Evolutionary conservation across 1,140 invertebrate species (phyloP).

Genomic region (Drosophila subobscura): DNA sequence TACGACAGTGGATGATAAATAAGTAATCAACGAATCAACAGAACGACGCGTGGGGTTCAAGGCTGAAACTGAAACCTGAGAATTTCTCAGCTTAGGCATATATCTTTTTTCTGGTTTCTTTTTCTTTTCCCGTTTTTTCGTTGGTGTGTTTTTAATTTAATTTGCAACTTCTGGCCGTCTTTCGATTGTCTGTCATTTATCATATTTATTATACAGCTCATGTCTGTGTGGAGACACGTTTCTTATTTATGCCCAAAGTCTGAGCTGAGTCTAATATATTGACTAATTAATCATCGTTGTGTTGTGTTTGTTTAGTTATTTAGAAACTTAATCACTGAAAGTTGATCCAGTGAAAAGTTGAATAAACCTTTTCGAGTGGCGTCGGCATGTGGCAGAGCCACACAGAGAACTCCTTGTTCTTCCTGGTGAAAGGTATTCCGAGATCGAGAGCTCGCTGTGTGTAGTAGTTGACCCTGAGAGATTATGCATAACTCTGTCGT

Average conservation of each 20-base stretch:
- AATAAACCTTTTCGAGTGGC: slow-evolving; percentile 51
- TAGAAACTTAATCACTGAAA: slow-evolving; percentile 35
- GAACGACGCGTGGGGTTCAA: slow-evolving; percentile 57
- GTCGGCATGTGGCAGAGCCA: not conserved
- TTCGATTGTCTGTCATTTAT: slow-evolving; percentile 60
- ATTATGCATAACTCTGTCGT: slow-evolving; percentile 42
- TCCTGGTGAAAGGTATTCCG: slow-evolving; percentile 47
- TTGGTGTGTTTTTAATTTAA: slow-evolving; percentile 64
- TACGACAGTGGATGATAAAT: slow-evolving; percentile 53
- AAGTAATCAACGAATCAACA: slow-evolving; percentile 63
- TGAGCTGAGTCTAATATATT: slow-evolving; percentile 42
- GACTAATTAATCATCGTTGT: slow-evolving; percentile 60
- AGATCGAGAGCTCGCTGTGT: slow-evolving; percentile 1
- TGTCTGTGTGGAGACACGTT: slow-evolving; percentile 47
- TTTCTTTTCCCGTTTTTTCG: slow-evolving; percentile 4
- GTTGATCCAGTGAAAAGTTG: slow-evolving; percentile 56
- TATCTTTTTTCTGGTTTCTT: slow-evolving; percentile 29
- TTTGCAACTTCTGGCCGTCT: slow-evolving; percentile 58
- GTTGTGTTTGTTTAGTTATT: slow-evolving; percentile 20
- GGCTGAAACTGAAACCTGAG: slow-evolving; percentile 40
- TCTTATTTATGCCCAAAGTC: slow-evolving; percentile 21
- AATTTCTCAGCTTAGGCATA: slow-evolving; percentile 18
- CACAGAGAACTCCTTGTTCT: slow-evolving; percentile 31
- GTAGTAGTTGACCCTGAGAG: slow-evolving; percentile 38
- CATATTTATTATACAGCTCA: slow-evolving; percentile 47